Conservation (phyloP, 2,113 vertebrate genomes). For the Mustelus asterias region DNA sequence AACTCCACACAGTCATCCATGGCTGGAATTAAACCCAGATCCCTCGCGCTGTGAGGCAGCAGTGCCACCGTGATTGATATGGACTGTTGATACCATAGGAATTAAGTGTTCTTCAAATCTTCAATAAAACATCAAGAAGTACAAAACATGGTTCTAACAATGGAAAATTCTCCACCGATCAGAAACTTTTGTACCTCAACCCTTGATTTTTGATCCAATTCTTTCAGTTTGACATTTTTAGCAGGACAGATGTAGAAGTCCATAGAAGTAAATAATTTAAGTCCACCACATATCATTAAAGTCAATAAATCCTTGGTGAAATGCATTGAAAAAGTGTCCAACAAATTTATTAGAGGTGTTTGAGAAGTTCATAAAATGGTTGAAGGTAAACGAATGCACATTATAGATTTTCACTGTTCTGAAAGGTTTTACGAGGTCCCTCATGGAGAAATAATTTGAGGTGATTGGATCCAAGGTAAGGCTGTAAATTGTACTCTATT, state of each 20-base stretch:
- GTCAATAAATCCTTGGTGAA: background rate
- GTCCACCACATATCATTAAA: background rate
- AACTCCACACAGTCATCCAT: too few species aligned
- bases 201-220: background rate
- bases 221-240: background rate
- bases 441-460: background rate
- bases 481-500: background rate
- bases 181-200: background rate
- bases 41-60: too few species aligned
- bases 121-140: background rate
- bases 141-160: background rate
- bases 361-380: background rate
- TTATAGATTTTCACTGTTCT: constrained; percentile 1
- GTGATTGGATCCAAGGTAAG: background rate
- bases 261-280: background rate
- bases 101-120: background rate
- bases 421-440: background rate
- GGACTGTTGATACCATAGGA: background rate
- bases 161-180: background rate
- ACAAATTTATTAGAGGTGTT: constrained; percentile 12
- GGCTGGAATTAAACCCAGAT: too few species aligned
- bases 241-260: background rate
- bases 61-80: background rate
- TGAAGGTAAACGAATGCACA: background rate
- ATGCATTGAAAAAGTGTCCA: background rate